Conservation (phyloP, 2,888 invertebrate species). For the Drosophila longiperda region DNA sequence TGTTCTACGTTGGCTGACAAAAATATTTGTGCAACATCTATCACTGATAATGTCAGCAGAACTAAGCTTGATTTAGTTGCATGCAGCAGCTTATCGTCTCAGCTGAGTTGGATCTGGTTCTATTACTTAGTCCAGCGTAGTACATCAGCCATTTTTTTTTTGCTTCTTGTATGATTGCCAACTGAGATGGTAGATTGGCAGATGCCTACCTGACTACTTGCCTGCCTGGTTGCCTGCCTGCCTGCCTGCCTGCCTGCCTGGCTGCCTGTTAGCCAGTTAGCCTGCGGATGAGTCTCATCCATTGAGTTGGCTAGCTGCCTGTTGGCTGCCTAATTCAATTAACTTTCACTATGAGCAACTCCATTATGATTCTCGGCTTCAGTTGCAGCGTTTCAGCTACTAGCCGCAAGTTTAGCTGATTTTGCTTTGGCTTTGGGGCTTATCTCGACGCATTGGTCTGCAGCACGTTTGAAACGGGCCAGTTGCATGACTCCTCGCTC, state of each 20-base stretch:
- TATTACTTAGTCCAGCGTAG: not conserved
- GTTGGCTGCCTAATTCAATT: conserved; percentile 54
- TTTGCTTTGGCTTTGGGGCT: conserved; percentile 22
- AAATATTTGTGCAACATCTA: not conserved
- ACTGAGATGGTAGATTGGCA: conserved; percentile 9
- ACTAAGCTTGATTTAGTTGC: conserved; percentile 1
- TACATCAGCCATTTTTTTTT: conserved; percentile 14
- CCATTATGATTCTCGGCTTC: conserved; percentile 46
- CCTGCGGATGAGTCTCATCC: conserved; percentile 13
- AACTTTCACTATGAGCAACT: conserved; percentile 54
- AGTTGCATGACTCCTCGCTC: not conserved
- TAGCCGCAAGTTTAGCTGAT: conserved; percentile 24
- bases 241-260: not conserved
- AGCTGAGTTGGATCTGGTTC: not conserved
- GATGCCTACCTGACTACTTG: not conserved
- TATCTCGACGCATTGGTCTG: conserved; percentile 43
- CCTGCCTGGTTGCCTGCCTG: not conserved
- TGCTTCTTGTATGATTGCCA: not conserved
- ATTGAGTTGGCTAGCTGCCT: conserved; percentile 18
- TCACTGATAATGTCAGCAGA: not conserved
- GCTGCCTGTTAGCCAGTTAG: not conserved
- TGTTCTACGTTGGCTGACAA: not conserved
- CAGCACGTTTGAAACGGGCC: conserved; percentile 56
- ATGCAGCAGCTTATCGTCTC: not conserved
- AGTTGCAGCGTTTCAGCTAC: conserved; percentile 24